Evolutionary conservation across 1,140 invertebrate species (phyloP), one percentile per base, ranked within the genome.

Genomic region (Papilio aristodemus): DNA sequence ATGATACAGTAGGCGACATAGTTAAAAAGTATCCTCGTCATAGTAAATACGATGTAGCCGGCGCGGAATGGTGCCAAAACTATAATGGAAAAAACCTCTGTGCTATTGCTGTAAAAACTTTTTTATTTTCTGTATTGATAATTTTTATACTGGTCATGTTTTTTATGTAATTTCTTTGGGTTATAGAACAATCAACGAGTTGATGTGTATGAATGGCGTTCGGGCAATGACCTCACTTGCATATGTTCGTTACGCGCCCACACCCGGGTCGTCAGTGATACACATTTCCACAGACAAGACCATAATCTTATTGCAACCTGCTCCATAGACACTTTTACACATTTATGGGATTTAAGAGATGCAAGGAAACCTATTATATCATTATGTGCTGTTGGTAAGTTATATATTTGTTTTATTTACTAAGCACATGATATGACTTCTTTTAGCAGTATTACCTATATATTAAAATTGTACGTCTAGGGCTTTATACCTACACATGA

Each of bases 321-420:
- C 82, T 98, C 97, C 22, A 97, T 97, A 39, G 98, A 99, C 85
- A 97, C 97, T 50, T 98, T 96, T 81, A 97, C 97, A 64, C 95
- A 98, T 86, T 93, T 99, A 46, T 99, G 98, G 98, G 98, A 99
- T 84, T 92, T 98, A 9, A 92, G 97, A 83, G 97, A 98, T 89
- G 92, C 95, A 5, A 93, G 96, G 70, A 95, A 95, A 85, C 97
- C 97, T 32, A 92, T 94, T 13, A 84, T 96, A 22, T 97, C 97
- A 37, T 91, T 98, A 36, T 96, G 96, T 78, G 87, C 87, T 73
- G 88, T 89, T 64, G 86, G 88, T 89, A 67, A 80, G 85, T 72
- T 25, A n/a, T 13, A n/a, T 5, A 32, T 32, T n/a, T 41, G 1
- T 2, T 41, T 41, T 41, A 5, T 5, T 4, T 4, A n/a, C 13